These are phyloP conservation scores for Cecropterus lyciades DNA, from an alignment of 1,140 invertebrate species.

Conservation along the genomic window DNA sequence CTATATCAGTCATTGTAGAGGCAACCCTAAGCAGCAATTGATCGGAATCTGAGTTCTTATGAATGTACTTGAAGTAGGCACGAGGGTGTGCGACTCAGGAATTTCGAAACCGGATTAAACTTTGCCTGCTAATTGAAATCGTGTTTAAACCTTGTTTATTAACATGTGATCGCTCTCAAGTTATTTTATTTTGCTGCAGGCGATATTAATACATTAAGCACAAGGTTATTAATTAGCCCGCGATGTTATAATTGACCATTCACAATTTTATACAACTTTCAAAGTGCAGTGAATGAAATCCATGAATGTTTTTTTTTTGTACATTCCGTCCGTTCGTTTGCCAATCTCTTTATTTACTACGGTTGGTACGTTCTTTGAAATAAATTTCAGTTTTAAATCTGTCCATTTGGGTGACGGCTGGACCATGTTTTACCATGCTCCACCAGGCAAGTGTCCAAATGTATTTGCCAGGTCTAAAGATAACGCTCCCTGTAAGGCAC, in stretches of 20 bases:
- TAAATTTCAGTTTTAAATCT: too few species aligned
- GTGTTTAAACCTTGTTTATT: slow-evolving; percentile 26
- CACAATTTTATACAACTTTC: slow-evolving; percentile 27
- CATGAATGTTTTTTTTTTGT: not conserved
- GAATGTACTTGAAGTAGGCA: slow-evolving; percentile 24
- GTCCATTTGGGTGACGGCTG: too few species aligned
- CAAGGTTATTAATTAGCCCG: slow-evolving; percentile 28
- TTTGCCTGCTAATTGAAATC: slow-evolving; percentile 28
- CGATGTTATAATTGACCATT: slow-evolving; percentile 27
- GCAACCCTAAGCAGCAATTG: slow-evolving; percentile 18
- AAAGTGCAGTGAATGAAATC: slow-evolving; percentile 16
- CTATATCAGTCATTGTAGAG: too few species aligned
- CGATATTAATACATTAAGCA: slow-evolving; percentile 26
- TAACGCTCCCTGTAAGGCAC: too few species aligned
- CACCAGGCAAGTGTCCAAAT: too few species aligned
- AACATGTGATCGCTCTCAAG: slow-evolving; percentile 14
- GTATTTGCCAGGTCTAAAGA: too few species aligned
- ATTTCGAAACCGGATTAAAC: slow-evolving; percentile 35
- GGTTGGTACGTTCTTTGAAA: too few species aligned
- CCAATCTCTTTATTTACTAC: too few species aligned
- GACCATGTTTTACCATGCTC: too few species aligned
- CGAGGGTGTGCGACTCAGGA: not conserved
- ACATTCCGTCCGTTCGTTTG: too few species aligned
- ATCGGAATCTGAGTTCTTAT: slow-evolving; percentile 22
- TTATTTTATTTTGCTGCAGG: slow-evolving; percentile 17